Percentiles rank a stretch among this genome's conserved stretches.
Evolutionary conservation across 1,140 invertebrate genomes (phyloP).

Genomic region (Drosophila ironensis): DNA sequence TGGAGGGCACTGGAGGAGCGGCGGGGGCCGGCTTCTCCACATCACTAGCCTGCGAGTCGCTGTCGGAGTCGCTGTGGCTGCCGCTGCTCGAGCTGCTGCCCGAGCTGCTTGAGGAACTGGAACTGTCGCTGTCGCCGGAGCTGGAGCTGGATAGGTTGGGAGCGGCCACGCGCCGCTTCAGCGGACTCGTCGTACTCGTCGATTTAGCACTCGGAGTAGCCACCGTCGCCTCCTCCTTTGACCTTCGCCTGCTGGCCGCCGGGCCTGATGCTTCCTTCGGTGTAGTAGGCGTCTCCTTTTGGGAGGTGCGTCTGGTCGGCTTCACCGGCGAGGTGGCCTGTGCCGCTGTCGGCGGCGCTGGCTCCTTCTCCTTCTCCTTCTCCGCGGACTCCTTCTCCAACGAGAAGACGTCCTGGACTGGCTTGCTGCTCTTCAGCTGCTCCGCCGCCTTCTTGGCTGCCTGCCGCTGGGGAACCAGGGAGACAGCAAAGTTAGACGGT

Average conservation of each 20-base stretch:
- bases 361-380: slow-evolving; percentile 10
- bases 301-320: slow-evolving; percentile 35
- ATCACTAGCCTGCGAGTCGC: slow-evolving; percentile 48
- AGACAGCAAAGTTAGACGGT: slow-evolving; percentile 84
- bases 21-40: slow-evolving; percentile 6
- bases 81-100: slow-evolving; percentile 49
- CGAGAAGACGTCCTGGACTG: slow-evolving; percentile 54
- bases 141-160: slow-evolving; percentile 67
- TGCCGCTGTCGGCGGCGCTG: no score
- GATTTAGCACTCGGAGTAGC: not conserved
- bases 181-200: slow-evolving; percentile 16
- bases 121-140: slow-evolving; percentile 57
- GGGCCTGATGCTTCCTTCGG: slow-evolving; percentile 27
- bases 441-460: slow-evolving; percentile 95
- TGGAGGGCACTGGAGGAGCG: slow-evolving; percentile 14
- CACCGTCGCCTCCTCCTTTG: slow-evolving; percentile 49
- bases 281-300: slow-evolving; percentile 38
- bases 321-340: slow-evolving; percentile 10
- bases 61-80: slow-evolving; percentile 35
- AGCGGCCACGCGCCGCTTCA: slow-evolving; percentile 59
- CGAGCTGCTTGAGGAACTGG: slow-evolving; percentile 44
- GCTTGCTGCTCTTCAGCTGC: slow-evolving; percentile 92
- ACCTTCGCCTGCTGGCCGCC: slow-evolving; percentile 33
- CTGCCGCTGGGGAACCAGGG: slow-evolving; percentile 93
- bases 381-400: slow-evolving; percentile 6